phyloP scores from a whole-genome alignment of 2,113 vertebrate species.

The Cynoglossus semilaevis region DNA sequence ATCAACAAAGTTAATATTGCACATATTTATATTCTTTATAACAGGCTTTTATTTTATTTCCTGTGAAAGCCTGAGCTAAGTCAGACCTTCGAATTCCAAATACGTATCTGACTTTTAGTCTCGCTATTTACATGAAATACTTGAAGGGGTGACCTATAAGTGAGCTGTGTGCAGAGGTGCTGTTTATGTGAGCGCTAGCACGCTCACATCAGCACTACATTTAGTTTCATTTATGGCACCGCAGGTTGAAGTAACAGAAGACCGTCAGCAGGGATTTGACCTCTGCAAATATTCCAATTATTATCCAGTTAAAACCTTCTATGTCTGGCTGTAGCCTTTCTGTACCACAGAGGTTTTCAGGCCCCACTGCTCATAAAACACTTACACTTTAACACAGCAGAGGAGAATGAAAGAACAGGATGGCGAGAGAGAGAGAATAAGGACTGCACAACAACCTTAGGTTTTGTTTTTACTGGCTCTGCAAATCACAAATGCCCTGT shows the following conservation, averaged over 20 bases:
- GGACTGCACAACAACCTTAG: no score
- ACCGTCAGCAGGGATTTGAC: constrained; percentile 66
- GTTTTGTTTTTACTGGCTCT: no score
- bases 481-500: no score
- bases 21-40: no score
- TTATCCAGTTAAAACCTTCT: constrained; percentile 60
- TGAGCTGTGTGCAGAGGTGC: constrained; percentile 1
- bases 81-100: constrained; percentile 37
- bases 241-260: constrained; percentile 60
- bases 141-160: constrained; percentile 43
- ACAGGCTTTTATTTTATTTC: no score
- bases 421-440: not conserved
- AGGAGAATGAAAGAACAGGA: constrained; percentile 8
- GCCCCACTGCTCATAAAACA: constrained; percentile 47
- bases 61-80: constrained; percentile 12
- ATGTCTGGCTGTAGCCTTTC: constrained; percentile 48
- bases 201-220: constrained; percentile 24
- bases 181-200: constrained; percentile 33
- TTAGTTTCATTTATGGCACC: constrained; percentile 60
- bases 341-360: constrained; percentile 39
- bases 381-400: constrained; percentile 33
- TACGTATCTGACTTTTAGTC: constrained; percentile 26
- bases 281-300: constrained; percentile 63
- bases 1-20: no score
- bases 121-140: constrained; percentile 47